Conservation (phyloP, 2,113 vertebrate genomes). For the Phalacrocorax carbo region DNA sequence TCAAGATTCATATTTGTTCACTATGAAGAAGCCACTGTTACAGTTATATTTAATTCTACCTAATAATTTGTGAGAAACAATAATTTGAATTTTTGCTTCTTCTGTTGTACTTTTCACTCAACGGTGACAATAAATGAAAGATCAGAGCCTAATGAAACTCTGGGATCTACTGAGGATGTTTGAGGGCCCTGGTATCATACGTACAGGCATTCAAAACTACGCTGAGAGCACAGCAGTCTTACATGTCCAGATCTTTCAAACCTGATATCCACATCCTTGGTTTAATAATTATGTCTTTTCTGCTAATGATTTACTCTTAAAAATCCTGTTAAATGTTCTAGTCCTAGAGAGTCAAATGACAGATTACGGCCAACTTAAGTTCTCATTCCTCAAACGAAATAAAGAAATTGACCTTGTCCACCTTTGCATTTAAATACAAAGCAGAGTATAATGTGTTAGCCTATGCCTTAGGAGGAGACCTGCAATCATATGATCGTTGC, state of each 20-base stretch:
- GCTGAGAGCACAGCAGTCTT: background rate
- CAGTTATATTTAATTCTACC: background rate
- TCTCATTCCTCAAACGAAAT: background rate
- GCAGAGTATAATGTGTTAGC: background rate
- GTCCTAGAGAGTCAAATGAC: background rate
- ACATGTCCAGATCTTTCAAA: background rate
- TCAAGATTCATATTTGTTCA: background rate
- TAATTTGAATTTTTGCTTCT: background rate
- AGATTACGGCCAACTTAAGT: background rate
- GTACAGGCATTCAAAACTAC: fast-evolving
- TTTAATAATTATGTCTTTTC: background rate
- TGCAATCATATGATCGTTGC: background rate
- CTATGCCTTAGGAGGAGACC: background rate
- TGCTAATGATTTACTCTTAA: background rate
- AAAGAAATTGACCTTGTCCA: background rate
- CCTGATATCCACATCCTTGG: background rate
- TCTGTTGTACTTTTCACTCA: background rate
- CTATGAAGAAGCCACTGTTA: background rate
- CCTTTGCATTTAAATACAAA: background rate
- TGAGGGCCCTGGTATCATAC: background rate
- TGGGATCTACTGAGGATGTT: background rate
- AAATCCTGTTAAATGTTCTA: background rate
- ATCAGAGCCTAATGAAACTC: background rate
- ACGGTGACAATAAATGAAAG: background rate
- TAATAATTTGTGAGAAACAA: background rate